Percentiles rank a stretch among this genome's conserved stretches.
phyloP scores from a whole-genome alignment of 2,797 vertebrate species.

The Sebastes itinus region DNA sequence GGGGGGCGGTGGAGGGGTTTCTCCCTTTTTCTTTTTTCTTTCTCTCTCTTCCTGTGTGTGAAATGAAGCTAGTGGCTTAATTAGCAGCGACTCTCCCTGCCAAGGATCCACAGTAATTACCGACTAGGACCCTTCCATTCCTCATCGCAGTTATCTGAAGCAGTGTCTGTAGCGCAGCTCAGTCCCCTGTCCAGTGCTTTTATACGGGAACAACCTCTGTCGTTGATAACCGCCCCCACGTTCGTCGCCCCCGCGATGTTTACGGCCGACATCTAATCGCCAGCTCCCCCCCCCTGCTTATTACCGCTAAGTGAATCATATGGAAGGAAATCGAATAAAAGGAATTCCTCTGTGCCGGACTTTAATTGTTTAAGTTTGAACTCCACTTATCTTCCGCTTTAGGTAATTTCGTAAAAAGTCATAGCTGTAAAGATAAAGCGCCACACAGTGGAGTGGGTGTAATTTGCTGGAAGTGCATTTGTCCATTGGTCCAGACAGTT shows the following conservation, averaged over 20 bases:
- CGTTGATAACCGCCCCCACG: conserved; percentile 32
- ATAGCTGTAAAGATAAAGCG: conserved; percentile 50
- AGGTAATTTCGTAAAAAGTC: conserved; percentile 58
- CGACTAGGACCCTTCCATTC: conserved; percentile 61
- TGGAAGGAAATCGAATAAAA: conserved; percentile 55
- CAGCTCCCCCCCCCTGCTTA: conserved; percentile 21
- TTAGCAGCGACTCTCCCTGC: conserved; percentile 73
- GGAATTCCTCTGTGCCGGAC: conserved; percentile 45
- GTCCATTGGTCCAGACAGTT: conserved; percentile 33
- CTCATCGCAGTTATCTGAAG: conserved; percentile 75
- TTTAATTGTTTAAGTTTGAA: conserved; percentile 71
- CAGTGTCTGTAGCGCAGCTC: conserved; percentile 43
- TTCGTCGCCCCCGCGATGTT: conserved; percentile 31
- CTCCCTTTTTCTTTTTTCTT: conserved; percentile 11
- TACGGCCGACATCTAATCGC: conserved; percentile 63
- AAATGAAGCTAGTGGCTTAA: conserved; percentile 75
- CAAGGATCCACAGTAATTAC: conserved; percentile 79
- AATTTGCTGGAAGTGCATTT: conserved; percentile 50
- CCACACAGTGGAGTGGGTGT: conserved; percentile 34
- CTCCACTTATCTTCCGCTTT: conserved; percentile 54
- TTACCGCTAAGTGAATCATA: conserved; percentile 57
- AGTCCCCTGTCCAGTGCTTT: conserved; percentile 35
- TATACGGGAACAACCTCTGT: conserved; percentile 30
- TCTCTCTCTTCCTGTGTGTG: conserved; percentile 31
- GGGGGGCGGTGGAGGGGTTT: not conserved